These are phyloP conservation scores for Dyspetes luteomarginatus DNA, from an alignment of 2,888 invertebrate species.

Conservation along the genomic window DNA sequence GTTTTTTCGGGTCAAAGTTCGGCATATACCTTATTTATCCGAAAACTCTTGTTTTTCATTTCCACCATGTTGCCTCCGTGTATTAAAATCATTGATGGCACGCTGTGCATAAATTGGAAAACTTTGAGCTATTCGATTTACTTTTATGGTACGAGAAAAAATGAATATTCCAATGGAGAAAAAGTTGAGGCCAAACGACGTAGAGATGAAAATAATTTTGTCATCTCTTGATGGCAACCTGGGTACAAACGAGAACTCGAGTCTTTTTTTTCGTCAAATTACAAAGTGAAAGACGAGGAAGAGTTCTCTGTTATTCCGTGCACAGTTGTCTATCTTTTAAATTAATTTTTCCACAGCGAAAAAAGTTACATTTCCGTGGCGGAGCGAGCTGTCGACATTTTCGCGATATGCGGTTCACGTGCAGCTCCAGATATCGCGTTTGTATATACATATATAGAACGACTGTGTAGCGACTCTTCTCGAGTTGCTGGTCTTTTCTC, in stretches of 20 bases:
- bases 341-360: conserved; percentile 50
- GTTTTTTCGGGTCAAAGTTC: conserved; percentile 5
- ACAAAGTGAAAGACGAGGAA: conserved; percentile 8
- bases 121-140: not conserved
- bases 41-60: too few species aligned
- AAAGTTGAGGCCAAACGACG: not conserved
- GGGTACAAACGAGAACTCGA: conserved; percentile 8
- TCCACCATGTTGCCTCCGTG: too few species aligned
- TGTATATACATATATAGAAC: not conserved
- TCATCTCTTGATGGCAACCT: not conserved
- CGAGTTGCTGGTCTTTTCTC: conserved; percentile 26
- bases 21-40: too few species aligned
- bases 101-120: not conserved
- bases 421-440: conserved; percentile 27
- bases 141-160: not conserved
- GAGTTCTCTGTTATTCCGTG: conserved; percentile 44
- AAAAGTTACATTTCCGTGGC: conserved; percentile 29
- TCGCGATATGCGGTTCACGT: conserved; percentile 48
- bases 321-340: conserved; percentile 42
- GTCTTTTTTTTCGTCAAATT: conserved; percentile 36
- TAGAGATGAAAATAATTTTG: not conserved
- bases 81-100: not conserved
- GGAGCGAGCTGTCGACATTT: conserved; percentile 6
- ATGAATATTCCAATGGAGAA: not conserved
- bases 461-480: not conserved